Conservation (phyloP, 2,888 invertebrate genomes). For the Drosophila bunnanda region DNA sequence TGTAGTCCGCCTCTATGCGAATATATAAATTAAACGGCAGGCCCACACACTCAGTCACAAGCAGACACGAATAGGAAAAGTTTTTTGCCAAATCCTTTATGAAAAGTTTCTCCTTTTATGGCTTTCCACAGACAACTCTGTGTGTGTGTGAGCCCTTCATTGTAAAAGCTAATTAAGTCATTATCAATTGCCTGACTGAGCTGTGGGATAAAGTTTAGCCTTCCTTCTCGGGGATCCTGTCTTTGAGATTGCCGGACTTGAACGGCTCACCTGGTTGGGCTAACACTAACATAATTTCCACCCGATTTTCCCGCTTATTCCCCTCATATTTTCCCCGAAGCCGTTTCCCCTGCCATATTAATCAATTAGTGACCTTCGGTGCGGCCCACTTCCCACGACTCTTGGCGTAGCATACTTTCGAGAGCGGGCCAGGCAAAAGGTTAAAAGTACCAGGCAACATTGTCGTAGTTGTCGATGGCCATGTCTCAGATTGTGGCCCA, state of each 20-base stretch:
- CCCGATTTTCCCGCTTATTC: slow-evolving; percentile 15
- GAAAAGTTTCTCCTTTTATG: slow-evolving; percentile 75
- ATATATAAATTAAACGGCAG: slow-evolving; percentile 71
- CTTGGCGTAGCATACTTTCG: slow-evolving; percentile 56
- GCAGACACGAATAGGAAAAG: slow-evolving; percentile 50
- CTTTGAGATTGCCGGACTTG: slow-evolving; percentile 16
- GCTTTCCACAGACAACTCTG: slow-evolving; percentile 51
- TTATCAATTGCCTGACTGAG: slow-evolving; percentile 65
- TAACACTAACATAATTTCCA: slow-evolving; percentile 18
- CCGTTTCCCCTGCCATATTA: slow-evolving; percentile 55
- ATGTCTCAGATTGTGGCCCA: slow-evolving; percentile 28
- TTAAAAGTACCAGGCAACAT: slow-evolving; percentile 71
- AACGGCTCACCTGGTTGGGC: slow-evolving; percentile 16
- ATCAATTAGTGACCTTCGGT: slow-evolving; percentile 78
- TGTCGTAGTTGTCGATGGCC: slow-evolving; percentile 53
- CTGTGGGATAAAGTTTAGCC: slow-evolving; percentile 28
- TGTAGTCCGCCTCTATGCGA: slow-evolving; percentile 30
- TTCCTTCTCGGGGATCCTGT: not conserved
- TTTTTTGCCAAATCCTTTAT: slow-evolving; percentile 76
- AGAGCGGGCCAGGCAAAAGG: slow-evolving; percentile 65
- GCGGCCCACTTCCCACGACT: slow-evolving; percentile 31
- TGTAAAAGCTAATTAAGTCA: slow-evolving; percentile 72
- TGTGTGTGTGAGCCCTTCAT: slow-evolving; percentile 47
- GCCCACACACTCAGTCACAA: slow-evolving; percentile 33
- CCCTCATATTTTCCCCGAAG: not conserved